Evolutionary conservation across 2,113 vertebrate genomes (phyloP), one percentile per base, ranked within the genome.

Genomic region (Notothenia coriiceps): DNA sequence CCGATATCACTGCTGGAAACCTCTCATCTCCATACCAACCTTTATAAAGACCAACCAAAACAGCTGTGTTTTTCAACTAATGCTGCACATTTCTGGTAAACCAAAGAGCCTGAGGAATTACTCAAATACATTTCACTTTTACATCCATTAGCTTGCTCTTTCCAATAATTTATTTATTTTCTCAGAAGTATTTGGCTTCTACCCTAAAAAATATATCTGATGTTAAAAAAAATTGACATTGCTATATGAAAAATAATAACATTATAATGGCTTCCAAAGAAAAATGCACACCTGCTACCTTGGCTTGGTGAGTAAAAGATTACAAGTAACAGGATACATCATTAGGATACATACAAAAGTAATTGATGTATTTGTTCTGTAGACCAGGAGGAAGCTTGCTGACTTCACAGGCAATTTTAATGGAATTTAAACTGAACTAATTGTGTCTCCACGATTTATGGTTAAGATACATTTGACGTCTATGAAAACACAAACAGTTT

Each of bases 1-100:
- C 62, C 5, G 67, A 85, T 85, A 86, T 50, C 17, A 9, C 40
- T 22, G 66, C 59, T 7, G 14, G 47, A 71, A 88, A 65, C 55
- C 67, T 64, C n/a, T 35, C 50, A 33, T 50, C 51, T 57, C n/a
- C 50, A 67, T 33, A 44, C 40, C n/a, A 11, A 15, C 40, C 62
- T 51, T 77, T 18, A 25, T 7, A 40, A 49, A 10, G 6, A 56
- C 12, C 3, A 18, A 44, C 33, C 18, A 62, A 76, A 22, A 44
- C 7, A 64, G 35, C 51, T 46, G 25, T 18, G 18, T 44, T 55
- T 57, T 15, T 47, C n/a, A 11, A 10, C 2, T 1, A 10, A 20
- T n/a, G n/a, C 5, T 55, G 51, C 0, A 25, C 44, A 25, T 59
- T 33, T 59, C 35, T 15, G n/a, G 51, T 49, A 22, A 59, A 35